A percentile compares a stretch with the other conserved stretches of the same genome.
Conservation (phyloP, 2,797 vertebrate genomes). For the Okamejei kenojei region DNA sequence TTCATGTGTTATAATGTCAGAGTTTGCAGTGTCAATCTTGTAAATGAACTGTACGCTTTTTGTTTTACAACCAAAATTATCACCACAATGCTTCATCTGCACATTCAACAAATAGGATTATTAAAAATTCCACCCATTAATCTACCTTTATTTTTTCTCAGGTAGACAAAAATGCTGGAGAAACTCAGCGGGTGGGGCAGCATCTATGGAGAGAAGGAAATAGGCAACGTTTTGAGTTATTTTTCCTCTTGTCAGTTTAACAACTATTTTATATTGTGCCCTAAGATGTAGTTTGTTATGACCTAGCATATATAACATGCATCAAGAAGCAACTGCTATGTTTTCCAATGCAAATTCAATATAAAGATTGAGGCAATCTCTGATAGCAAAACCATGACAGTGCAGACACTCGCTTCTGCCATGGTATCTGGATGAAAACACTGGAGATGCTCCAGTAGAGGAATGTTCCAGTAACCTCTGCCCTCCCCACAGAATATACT, state of each 20-base stretch:
- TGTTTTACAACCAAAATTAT: background rate
- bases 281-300: background rate
- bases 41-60: background rate
- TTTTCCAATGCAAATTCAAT: background rate
- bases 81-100: background rate
- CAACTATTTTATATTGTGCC: background rate
- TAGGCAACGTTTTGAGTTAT: background rate
- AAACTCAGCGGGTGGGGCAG: no score
- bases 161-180: no score
- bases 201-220: no score
- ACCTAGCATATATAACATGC: background rate
- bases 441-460: background rate
- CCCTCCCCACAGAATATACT: background rate
- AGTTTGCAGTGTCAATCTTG: background rate
- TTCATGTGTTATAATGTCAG: background rate
- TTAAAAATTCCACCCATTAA: background rate
- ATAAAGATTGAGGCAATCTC: background rate
- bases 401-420: no score
- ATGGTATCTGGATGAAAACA: no score
- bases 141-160: background rate
- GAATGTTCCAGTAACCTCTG: background rate
- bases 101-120: background rate
- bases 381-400: background rate
- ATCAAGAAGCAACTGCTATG: background rate
- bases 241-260: background rate